A percentile compares a stretch with the other conserved stretches of the same genome.
These are phyloP conservation scores for Odontocolon sp. DNA, from an alignment of 2,888 invertebrate species.

Conservation along the genomic window DNA sequence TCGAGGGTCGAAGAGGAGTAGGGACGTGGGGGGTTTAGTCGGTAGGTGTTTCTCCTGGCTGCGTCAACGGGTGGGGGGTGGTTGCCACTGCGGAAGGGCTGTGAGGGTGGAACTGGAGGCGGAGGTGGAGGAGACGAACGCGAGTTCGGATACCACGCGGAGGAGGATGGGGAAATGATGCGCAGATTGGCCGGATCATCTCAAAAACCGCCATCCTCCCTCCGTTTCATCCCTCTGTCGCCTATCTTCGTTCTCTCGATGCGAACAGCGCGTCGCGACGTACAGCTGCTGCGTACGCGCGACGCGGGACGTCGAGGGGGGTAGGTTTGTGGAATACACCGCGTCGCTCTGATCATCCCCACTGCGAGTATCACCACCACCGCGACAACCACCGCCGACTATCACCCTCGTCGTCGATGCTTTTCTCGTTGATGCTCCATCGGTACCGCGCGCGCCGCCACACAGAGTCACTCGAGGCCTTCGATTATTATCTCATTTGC, in stretches of 20 bases:
- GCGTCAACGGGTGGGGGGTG: conserved; percentile 24
- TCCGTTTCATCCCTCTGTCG: conserved; percentile 36
- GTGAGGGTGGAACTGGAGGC: conserved; percentile 52
- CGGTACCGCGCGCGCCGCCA: conserved; percentile 67
- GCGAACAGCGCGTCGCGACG: conserved; percentile 42
- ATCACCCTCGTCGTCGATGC: conserved; percentile 42
- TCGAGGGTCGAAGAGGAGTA: conserved; percentile 29
- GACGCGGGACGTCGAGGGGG: conserved; percentile 17
- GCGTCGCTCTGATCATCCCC: conserved; percentile 50
- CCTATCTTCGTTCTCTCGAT: conserved; percentile 55
- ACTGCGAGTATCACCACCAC: conserved; percentile 48
- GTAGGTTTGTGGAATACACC: conserved; percentile 16
- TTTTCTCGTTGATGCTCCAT: conserved; percentile 31
- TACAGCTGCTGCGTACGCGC: conserved; percentile 47
- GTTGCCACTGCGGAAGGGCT: conserved; percentile 18
- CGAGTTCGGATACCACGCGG: conserved; percentile 33
- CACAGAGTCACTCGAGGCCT: conserved; percentile 73
- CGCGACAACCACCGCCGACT: conserved; percentile 34
- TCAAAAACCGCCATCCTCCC: conserved; percentile 79
- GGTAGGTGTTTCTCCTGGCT: conserved; percentile 38
- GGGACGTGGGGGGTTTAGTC: conserved; percentile 39
- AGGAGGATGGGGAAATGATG: conserved; percentile 79
- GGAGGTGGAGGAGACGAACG: conserved; percentile 52
- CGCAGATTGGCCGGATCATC: conserved; percentile 82
- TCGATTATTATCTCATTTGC: conserved; percentile 80